Percentiles rank a stretch among this genome's conserved stretches.
Conservation (phyloP, 2,888 invertebrate genomes). For the Hypomecis atomaria region DNA sequence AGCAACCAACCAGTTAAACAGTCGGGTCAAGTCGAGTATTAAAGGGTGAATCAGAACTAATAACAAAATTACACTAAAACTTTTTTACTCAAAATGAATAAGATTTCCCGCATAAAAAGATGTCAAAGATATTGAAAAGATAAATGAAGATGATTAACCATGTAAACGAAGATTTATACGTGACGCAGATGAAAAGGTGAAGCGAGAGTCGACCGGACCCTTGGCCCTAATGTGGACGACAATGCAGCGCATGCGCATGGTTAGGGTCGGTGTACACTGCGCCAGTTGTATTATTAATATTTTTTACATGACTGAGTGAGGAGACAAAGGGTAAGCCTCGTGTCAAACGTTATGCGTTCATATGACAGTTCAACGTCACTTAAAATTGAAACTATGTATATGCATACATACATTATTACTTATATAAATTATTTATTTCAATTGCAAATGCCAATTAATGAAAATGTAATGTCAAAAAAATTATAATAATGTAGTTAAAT, state of each 20-base stretch:
- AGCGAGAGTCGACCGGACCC: conserved; percentile 47
- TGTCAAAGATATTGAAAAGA: conserved; percentile 18
- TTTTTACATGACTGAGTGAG: not conserved
- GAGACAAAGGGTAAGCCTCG: too few relatives aligned
- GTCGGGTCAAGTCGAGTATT: too few relatives aligned
- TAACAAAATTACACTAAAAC: not conserved
- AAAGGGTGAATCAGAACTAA: not conserved
- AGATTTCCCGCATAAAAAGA: not conserved
- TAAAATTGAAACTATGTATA: too few relatives aligned
- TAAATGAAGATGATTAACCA: conserved; percentile 22
- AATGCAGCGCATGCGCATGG: conserved; percentile 47
- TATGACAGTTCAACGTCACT: too few relatives aligned
- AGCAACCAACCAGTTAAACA: too few relatives aligned
- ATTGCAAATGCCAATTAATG: too few relatives aligned
- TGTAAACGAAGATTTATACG: conserved; percentile 17
- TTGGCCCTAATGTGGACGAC: conserved; percentile 66
- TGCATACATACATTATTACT: too few relatives aligned
- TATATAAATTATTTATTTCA: too few relatives aligned
- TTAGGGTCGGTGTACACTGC: conserved; percentile 45
- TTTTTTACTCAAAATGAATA: not conserved
- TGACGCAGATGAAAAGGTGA: conserved; percentile 33
- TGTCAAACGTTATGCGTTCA: too few relatives aligned
- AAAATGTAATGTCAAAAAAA: too few relatives aligned
- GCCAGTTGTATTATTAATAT: conserved; percentile 2
- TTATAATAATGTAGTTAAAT: too few relatives aligned